phyloP scores from a whole-genome alignment of 2,888 invertebrate species.

The Zonitis immaculata region DNA sequence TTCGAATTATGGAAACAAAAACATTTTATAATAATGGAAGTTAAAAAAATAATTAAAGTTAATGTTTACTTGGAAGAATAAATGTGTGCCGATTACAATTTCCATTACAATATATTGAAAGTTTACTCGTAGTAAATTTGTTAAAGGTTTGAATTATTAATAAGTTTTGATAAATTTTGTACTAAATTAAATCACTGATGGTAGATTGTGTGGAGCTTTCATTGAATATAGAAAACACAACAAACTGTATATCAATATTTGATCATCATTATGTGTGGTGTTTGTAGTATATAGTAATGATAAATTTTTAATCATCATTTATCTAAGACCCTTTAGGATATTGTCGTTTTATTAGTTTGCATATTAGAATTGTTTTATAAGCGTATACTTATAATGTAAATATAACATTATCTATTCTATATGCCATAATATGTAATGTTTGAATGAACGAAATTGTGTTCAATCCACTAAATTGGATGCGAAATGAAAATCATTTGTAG shows the following conservation, averaged over 20 bases:
- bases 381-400: too few species aligned
- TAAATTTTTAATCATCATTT: background rate
- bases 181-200: background rate
- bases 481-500: background rate
- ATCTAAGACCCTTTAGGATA: background rate
- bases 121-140: too few species aligned
- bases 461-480: background rate
- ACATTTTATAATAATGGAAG: too few species aligned
- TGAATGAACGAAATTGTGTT: background rate
- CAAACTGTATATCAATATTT: background rate
- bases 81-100: too few species aligned
- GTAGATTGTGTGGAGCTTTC: background rate
- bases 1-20: too few species aligned
- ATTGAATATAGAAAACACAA: too few species aligned
- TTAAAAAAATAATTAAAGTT: too few species aligned
- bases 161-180: background rate
- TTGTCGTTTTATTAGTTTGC: background rate
- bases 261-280: too few species aligned
- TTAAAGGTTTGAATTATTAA: background rate
- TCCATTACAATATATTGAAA: too few species aligned
- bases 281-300: background rate
- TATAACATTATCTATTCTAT: too few species aligned
- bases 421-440: too few species aligned
- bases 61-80: too few species aligned
- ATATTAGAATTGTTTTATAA: background rate